Evolutionary conservation across 2,113 vertebrate species (phyloP).

Genomic region (Paradoxurus hermaphroditus): DNA sequence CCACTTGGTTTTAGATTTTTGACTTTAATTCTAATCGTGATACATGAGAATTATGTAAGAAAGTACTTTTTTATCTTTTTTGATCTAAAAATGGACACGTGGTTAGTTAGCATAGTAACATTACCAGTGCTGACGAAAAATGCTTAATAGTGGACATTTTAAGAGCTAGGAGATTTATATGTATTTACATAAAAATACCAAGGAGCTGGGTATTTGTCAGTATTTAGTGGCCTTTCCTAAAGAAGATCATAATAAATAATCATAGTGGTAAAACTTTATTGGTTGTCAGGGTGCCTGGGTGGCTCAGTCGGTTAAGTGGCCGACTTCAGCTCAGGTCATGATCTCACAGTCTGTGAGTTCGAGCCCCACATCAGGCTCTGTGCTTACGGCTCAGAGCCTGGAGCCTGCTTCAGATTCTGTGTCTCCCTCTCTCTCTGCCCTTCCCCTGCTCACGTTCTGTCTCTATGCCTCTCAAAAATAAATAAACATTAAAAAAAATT

Average conservation of each 20-base stretch:
- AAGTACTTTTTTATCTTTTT: not conserved
- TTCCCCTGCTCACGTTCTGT: too few species aligned
- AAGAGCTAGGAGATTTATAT: not conserved
- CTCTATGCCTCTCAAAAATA: too few species aligned
- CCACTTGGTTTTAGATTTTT: not conserved
- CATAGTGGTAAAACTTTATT: not conserved
- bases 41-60: not conserved
- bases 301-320: too few species aligned
- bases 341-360: too few species aligned
- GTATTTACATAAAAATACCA: not conserved
- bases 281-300: too few species aligned
- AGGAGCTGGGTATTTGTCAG: not conserved
- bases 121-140: not conserved
- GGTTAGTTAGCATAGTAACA: not conserved
- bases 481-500: too few species aligned
- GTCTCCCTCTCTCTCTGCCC: too few species aligned
- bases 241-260: not conserved
- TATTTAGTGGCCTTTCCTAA: not conserved
- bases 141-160: not conserved
- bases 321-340: too few species aligned
- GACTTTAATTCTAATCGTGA: not conserved
- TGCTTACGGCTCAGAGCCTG: too few species aligned
- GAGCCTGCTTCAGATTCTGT: too few species aligned
- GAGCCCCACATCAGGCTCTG: too few species aligned
- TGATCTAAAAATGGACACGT: not conserved